Base-by-base conservation (phyloP, 2,113 vertebrate species). In the Phasianus colchicus region DNA sequence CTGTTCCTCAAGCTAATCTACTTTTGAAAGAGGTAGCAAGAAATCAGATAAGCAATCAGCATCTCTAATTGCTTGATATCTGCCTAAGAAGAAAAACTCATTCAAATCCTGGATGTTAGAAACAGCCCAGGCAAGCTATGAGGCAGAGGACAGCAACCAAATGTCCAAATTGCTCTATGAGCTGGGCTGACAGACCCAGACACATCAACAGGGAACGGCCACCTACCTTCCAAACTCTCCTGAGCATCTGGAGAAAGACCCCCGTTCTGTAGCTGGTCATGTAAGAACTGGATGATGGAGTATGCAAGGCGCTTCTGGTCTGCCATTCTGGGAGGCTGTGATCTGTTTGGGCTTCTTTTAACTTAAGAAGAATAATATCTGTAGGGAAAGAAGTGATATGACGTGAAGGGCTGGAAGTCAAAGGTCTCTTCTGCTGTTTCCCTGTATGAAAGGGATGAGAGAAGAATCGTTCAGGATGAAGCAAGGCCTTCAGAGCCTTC, bases 181-280 rank as follows among this genome's bases (percentile, higher is more conserved):
- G 19, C 6, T 1, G 9, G 2, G 7, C 24, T 21, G 38, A 32
- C 8, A 9, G 32, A 47, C 3, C 11, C 3, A 8, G 29, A 21
- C 0, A 0, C 13, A 2, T 0, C 6, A 43, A 14, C 12, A 29
- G 32, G n/a, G 11, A 22, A 11, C 52, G 83, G 65, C 1, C 24
- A 38, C 82, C n/a, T 72, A 99, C 99, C 99, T 98, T 99, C 99
- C 89, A 99, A 91, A 90, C 99, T 99, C 97, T 99, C 99, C 97
- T 99, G 99, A 29, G 99, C 99, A 0, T 99, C 99, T 0, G 99
- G 98, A 0, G 98, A 98, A 73, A 99, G 98, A 5, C 86, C 95
- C 1, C 99, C 99, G 0, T 98, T 97, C 69, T 97, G 98, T 1
- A 99, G 97, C 96, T 99, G 99, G 36, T 98, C 98, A 0, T 99